These are phyloP conservation scores for Vandiemenella viatica DNA, from an alignment of 2,888 invertebrate genomes.

Conservation along the genomic window DNA sequence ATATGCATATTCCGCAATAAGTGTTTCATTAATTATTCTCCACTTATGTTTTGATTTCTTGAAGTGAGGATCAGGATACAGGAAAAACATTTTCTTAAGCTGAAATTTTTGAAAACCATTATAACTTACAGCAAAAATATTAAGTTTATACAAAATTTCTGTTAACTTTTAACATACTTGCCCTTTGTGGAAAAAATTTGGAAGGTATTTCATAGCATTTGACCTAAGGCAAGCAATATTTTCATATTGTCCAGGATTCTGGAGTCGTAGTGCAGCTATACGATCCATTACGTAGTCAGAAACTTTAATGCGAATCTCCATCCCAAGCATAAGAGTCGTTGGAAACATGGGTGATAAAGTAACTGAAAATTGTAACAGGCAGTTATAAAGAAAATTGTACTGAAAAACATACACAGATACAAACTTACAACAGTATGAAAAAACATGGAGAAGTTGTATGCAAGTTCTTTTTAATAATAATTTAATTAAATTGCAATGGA, in stretches of 20 bases:
- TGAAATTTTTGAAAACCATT: slow-evolving; percentile 32
- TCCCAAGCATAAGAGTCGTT: slow-evolving; percentile 71
- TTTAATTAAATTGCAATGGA: too few species aligned
- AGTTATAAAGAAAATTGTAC: not conserved
- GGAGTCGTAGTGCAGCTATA: slow-evolving; percentile 68
- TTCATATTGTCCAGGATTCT: slow-evolving; percentile 60
- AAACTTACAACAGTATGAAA: too few species aligned
- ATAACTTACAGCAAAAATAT: not conserved
- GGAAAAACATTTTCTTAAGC: slow-evolving; percentile 92
- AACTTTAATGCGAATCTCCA: slow-evolving; percentile 97
- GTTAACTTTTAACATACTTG: slow-evolving; percentile 60
- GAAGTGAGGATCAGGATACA: slow-evolving; percentile 99
- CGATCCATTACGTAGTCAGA: slow-evolving; percentile 95
- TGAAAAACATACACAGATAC: too few species aligned
- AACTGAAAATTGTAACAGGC: slow-evolving; percentile 36
- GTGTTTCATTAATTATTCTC: slow-evolving; percentile 87
- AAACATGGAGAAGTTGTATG: too few species aligned
- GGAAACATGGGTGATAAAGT: slow-evolving; percentile 87
- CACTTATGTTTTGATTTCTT: slow-evolving; percentile 98
- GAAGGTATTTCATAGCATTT: slow-evolving; percentile 99
- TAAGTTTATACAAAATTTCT: not conserved
- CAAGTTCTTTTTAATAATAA: too few species aligned
- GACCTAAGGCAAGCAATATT: slow-evolving; percentile 91
- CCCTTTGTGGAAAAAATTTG: slow-evolving; percentile 88
- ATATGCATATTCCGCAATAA: slow-evolving; percentile 95